Evolutionary conservation across 2,797 vertebrate species (phyloP).

Genomic region (Sebastes flavidus): DNA sequence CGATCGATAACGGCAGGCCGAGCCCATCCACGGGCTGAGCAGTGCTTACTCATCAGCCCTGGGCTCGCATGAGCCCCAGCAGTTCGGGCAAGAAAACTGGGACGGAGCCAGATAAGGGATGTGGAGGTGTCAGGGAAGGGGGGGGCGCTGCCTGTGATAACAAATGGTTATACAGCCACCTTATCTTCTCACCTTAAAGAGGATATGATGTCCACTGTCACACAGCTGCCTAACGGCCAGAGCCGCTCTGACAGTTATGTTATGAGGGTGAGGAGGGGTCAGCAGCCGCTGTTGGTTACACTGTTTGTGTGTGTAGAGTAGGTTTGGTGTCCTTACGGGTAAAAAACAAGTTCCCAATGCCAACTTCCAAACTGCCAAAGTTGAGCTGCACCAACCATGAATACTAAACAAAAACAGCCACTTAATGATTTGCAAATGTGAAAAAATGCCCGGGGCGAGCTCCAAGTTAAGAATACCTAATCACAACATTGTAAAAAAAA

Average conservation of each 20-base stretch:
- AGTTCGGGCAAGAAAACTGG: conserved; percentile 38
- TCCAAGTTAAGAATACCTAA: conserved; percentile 49
- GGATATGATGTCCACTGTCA: conserved; percentile 74
- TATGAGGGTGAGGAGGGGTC: conserved; percentile 46
- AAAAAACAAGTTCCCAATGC: background rate
- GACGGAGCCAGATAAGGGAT: conserved; percentile 70
- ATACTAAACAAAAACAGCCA: conserved; percentile 39
- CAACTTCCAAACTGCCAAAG: conserved; percentile 19
- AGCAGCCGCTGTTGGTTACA: conserved; percentile 19
- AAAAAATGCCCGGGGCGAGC: conserved; percentile 47
- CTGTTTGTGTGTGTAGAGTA: background rate
- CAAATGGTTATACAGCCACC: conserved; percentile 67
- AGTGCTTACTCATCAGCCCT: conserved; percentile 76
- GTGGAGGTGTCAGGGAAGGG: conserved; percentile 53
- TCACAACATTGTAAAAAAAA: conserved; percentile 22
- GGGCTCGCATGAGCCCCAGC: conserved; percentile 25
- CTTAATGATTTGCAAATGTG: conserved; percentile 53
- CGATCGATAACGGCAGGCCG: conserved; percentile 71
- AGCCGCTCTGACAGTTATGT: conserved; percentile 51
- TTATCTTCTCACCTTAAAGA: conserved; percentile 78
- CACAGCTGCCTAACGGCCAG: conserved; percentile 54
- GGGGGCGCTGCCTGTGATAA: conserved; percentile 60
- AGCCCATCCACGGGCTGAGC: conserved; percentile 53
- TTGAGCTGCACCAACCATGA: conserved; percentile 9
- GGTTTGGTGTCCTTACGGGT: background rate